Conservation (phyloP, 2,888 invertebrate species). For the Trypoxylon attenuatum region DNA sequence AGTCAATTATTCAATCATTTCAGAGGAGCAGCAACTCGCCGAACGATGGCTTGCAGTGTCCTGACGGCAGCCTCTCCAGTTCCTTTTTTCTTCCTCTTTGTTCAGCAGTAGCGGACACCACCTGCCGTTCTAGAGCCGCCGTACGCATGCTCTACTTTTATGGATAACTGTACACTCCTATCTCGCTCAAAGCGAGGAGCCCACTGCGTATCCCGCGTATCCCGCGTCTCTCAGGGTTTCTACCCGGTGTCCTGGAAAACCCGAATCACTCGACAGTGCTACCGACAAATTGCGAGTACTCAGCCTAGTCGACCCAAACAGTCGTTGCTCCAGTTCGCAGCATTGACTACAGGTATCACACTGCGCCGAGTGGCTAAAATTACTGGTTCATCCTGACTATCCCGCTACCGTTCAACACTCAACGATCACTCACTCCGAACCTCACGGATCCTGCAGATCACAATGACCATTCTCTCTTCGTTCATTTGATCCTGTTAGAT, state of each 20-base stretch:
- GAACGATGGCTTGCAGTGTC: conserved; percentile 33
- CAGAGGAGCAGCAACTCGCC: conserved; percentile 17
- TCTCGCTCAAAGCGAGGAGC: conserved; percentile 54
- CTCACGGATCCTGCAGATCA: too few relatives aligned
- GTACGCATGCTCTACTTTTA: conserved; percentile 65
- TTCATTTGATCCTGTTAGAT: too few relatives aligned
- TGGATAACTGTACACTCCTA: conserved; percentile 61
- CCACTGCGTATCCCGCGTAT: conserved; percentile 39
- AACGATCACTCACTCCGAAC: too few relatives aligned
- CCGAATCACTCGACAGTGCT: background rate
- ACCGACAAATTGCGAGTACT: too few relatives aligned
- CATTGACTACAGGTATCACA: too few relatives aligned
- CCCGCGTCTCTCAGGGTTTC: conserved; percentile 14
- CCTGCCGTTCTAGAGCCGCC: conserved; percentile 58
- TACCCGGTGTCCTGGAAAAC: conserved; percentile 35
- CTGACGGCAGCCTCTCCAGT: conserved; percentile 36
- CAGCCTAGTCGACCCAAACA: too few relatives aligned
- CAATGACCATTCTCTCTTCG: too few relatives aligned
- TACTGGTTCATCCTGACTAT: too few relatives aligned
- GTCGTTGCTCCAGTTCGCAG: too few relatives aligned
- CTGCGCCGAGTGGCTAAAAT: too few relatives aligned
- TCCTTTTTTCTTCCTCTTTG: conserved; percentile 53
- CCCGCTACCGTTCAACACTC: too few relatives aligned
- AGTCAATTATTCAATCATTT: conserved; percentile 44
- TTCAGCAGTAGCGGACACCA: conserved; percentile 59